Base-by-base conservation (phyloP, 92 coral and sea anemone species). In the Phenganax marumi region DNA sequence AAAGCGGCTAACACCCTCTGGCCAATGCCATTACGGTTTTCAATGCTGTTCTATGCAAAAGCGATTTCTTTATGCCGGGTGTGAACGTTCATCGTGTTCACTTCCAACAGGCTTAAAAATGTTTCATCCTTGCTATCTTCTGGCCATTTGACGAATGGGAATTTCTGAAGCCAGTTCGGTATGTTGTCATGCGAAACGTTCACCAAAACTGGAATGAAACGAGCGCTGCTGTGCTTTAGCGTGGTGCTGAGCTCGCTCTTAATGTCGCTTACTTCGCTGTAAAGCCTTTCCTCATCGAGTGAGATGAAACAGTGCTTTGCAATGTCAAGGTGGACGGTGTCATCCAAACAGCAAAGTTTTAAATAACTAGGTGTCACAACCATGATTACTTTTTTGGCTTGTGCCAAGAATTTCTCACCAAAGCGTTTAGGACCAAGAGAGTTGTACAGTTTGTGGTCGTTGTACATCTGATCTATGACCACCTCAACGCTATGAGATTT, bases 351-450 rank as follows among this genome's bases (percentile, higher is more conserved):
- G 73, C 83, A 78, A 7, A 78, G 83, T 10, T 63, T 47, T 3
- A 60, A 52, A 25, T 78, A 78, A n/a, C 73, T 72, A 25, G 52
- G 83, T 2, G 73, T 78, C 10, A 78, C 66, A 16, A 78, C 22
- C 83, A 78, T 78, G 83, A 78, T 61, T 14, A 78, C 83, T 63
- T 78, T 78, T 23, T 78, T 72, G 4, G 83, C 57, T 10, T 62
- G 65, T 6, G 58, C 60, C 83, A 78, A 9, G 26, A 78, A 61
- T 52, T 16, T 78, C 73, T 78, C 83, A 50, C 83, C 83, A 61
- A 78, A 78, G 8, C 83, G 72, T 14, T 78, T 63, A 50, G 83
- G 83, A 17, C 83, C 83, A 3, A 78, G 72, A 13, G 83, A 78
- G 26, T 78, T 78, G 83, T 78, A 78, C 58, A 78, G 23, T 63